A percentile compares a stretch with the other conserved stretches of the same genome.
These are phyloP conservation scores for Trichoplax adhaerens DNA, from an alignment of 37 sponge, comb jelly and placozoan species.

Conservation along the genomic window DNA sequence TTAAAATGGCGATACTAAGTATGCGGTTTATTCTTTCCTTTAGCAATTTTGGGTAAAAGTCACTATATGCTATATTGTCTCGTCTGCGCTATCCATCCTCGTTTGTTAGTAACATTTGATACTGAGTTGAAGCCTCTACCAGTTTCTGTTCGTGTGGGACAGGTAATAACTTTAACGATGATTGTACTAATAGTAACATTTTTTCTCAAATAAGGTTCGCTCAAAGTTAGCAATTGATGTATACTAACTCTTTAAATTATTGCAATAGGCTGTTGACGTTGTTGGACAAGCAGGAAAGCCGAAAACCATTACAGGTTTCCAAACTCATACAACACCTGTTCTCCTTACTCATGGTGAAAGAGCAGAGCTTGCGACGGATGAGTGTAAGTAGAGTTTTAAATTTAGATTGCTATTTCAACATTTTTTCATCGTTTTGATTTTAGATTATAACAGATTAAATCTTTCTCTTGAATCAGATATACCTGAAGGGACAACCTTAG, in stretches of 20 bases:
- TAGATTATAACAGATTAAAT: not conserved
- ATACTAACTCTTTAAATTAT: too few species aligned
- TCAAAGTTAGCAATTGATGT: too few species aligned
- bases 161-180: slow-evolving; percentile 22
- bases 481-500: slow-evolving; percentile 24
- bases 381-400: slow-evolving; percentile 29
- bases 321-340: slow-evolving; percentile 90
- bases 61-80: slow-evolving; percentile 85
- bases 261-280: slow-evolving; percentile 63
- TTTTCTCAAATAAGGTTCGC: too few species aligned
- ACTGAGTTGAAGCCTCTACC: slow-evolving; percentile 56
- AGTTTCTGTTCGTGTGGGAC: slow-evolving; percentile 92
- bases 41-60: slow-evolving; percentile 20
- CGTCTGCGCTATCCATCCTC: slow-evolving; percentile 91
- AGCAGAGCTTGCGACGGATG: slow-evolving; percentile 84
- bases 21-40: not conserved
- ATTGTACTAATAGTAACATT: too few species aligned
- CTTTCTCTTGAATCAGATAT: not conserved
- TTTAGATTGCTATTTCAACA: slow-evolving; percentile 6
- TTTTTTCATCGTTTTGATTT: not conserved
- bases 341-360: slow-evolving; percentile 81
- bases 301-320: slow-evolving; percentile 86
- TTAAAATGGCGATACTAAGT: not conserved
- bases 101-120: slow-evolving; percentile 85
- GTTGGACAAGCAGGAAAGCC: slow-evolving; percentile 90